Evolutionary conservation across 1,140 invertebrate genomes (phyloP).

Genomic region (Orchesella cincta): DNA sequence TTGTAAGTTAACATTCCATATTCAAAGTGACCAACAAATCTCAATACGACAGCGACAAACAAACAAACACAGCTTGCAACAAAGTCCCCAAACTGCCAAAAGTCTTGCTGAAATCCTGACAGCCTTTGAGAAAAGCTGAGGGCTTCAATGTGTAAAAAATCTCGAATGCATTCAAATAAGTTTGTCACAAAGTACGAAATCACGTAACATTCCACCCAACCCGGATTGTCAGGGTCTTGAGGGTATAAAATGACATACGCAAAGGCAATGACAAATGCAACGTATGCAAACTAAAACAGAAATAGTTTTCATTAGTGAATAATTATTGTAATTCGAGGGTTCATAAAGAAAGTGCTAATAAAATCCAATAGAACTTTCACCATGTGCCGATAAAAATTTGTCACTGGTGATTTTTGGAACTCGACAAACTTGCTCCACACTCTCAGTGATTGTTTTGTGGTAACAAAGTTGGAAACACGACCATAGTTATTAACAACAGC

Average conservation of each 20-base stretch:
- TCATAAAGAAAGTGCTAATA: not conserved
- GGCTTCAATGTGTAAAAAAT: slow-evolving; percentile 83
- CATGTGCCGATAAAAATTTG: slow-evolving; percentile 96
- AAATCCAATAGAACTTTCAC: slow-evolving; percentile 63
- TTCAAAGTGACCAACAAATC: slow-evolving; percentile 54
- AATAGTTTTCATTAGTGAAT: not conserved
- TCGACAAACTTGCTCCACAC: slow-evolving; percentile 85
- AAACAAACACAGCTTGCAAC: slow-evolving; percentile 81
- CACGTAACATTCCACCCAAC: slow-evolving; percentile 82
- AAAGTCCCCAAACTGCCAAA: slow-evolving; percentile 89
- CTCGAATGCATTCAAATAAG: slow-evolving; percentile 89
- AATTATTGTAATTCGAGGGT: too few species aligned
- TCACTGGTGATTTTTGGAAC: slow-evolving; percentile 96
- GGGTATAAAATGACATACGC: slow-evolving; percentile 88
- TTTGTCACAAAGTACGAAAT: slow-evolving; percentile 87
- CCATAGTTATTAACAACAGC: too few species aligned
- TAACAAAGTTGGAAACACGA: slow-evolving; percentile 54
- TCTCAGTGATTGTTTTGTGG: slow-evolving; percentile 35
- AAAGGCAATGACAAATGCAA: slow-evolving; percentile 86
- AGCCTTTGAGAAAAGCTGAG: slow-evolving; percentile 80
- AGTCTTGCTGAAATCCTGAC: slow-evolving; percentile 87
- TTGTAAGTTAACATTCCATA: slow-evolving; percentile 82
- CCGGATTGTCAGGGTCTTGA: slow-evolving; percentile 73
- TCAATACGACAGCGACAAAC: slow-evolving; percentile 70
- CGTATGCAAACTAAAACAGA: slow-evolving; percentile 73